A percentile compares a stretch with the other conserved stretches of the same genome.
These are phyloP conservation scores for Peribatodes rhomboidaria DNA, from an alignment of 2,888 invertebrate species.

Conservation along the genomic window DNA sequence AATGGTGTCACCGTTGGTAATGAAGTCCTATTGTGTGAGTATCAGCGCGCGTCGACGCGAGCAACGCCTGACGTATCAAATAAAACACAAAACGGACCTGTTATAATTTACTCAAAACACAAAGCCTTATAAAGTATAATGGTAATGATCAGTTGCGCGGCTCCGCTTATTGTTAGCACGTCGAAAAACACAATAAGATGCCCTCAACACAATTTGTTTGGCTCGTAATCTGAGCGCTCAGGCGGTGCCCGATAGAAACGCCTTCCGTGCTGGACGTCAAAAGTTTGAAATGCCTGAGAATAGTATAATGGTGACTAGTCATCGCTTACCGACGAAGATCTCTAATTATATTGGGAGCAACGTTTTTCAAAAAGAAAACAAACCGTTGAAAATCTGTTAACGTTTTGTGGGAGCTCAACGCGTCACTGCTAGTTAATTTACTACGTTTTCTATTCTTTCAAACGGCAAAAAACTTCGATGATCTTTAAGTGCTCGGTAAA, in stretches of 20 bases:
- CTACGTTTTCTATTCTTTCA: constrained; percentile 65
- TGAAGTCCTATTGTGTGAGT: constrained; percentile 75
- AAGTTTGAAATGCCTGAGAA: constrained; percentile 70
- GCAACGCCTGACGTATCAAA: constrained; percentile 70
- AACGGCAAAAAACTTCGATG: constrained; percentile 74
- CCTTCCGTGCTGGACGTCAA: constrained; percentile 69
- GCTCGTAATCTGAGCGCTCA: constrained; percentile 75
- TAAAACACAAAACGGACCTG: constrained; percentile 78
- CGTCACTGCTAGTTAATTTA: constrained; percentile 67
- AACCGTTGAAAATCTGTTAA: constrained; percentile 80
- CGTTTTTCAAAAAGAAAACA: constrained; percentile 76
- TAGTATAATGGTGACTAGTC: constrained; percentile 76
- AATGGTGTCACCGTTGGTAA: constrained; percentile 82
- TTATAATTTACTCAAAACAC: constrained; percentile 87
- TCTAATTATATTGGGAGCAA: constrained; percentile 77
- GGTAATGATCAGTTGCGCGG: constrained; percentile 84
- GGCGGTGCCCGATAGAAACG: constrained; percentile 64
- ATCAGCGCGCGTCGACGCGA: constrained; percentile 61
- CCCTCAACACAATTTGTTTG: constrained; percentile 81
- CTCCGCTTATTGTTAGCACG: constrained; percentile 82
- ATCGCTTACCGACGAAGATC: constrained; percentile 75
- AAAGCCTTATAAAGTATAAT: constrained; percentile 85
- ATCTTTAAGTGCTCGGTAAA: constrained; percentile 76
- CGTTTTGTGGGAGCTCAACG: constrained; percentile 76
- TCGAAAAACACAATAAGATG: constrained; percentile 79